Evolutionary conservation across 2,113 vertebrate species (phyloP).

Genomic region (Phrynosoma blainvillii): DNA sequence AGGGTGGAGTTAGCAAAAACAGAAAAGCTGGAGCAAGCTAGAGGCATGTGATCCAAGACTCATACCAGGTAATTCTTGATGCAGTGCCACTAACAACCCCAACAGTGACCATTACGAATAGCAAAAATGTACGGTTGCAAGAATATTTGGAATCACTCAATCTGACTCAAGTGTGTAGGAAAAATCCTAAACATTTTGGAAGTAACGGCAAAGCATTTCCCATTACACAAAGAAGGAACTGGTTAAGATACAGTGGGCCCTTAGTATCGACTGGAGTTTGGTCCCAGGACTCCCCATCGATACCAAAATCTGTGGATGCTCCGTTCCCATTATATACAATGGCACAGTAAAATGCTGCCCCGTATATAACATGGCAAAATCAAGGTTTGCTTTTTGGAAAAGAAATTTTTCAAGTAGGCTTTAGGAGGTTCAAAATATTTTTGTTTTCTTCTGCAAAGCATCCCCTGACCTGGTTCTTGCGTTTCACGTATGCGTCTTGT

Average conservation of each 20-base stretch:
- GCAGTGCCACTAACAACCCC: not conserved
- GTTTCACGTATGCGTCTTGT: no score
- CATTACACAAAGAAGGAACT: no score
- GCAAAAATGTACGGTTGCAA: not conserved
- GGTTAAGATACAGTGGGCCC: not conserved
- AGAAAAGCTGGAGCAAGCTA: not conserved
- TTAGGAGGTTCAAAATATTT: no score
- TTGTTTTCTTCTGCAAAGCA: no score
- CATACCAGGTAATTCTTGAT: not conserved
- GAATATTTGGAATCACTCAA: rapidly evolving
- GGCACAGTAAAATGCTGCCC: no score
- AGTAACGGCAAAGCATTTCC: not conserved
- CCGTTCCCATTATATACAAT: no score
- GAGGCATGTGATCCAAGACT: not conserved
- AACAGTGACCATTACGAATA: not conserved
- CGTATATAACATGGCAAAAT: no score
- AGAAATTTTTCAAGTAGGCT: no score
- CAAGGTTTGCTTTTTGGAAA: no score
- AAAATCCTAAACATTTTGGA: not conserved
- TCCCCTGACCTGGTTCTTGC: no score
- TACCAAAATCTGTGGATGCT: no score
- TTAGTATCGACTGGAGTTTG: not conserved
- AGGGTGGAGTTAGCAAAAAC: not conserved
- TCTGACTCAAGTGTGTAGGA: not conserved
- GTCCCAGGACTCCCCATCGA: no score